Evolutionary conservation across 1,140 invertebrate species (phyloP).

Genomic region (Hydropsyche tenuis): DNA sequence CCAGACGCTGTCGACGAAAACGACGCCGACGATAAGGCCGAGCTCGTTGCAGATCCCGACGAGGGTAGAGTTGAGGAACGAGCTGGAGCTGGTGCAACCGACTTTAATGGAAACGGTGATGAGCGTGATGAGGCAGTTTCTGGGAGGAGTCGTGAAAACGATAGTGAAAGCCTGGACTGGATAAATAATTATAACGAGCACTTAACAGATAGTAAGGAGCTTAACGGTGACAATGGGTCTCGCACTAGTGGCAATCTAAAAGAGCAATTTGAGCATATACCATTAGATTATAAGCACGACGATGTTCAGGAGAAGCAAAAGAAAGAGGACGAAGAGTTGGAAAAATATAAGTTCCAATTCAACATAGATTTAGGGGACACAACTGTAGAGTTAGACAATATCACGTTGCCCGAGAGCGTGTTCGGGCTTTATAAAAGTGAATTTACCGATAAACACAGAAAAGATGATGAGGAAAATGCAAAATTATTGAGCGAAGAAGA

Average conservation of each 20-base stretch:
- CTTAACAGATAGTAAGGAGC: not conserved
- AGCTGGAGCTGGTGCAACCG: constrained; percentile 32
- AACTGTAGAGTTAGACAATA: constrained; percentile 42
- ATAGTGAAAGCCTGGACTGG: constrained; percentile 44
- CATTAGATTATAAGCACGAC: constrained; percentile 58
- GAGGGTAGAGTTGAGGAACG: constrained; percentile 5
- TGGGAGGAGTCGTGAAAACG: constrained; percentile 38
- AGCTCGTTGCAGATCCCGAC: constrained; percentile 39
- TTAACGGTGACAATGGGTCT: constrained; percentile 9
- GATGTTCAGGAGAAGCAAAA: constrained; percentile 35
- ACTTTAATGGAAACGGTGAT: constrained; percentile 22
- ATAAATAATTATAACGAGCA: constrained; percentile 29
- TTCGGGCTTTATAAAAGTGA: constrained; percentile 33
- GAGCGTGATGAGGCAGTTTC: constrained; percentile 38
- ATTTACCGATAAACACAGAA: constrained; percentile 41
- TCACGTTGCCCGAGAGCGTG: constrained; percentile 42
- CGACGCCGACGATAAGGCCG: constrained; percentile 30
- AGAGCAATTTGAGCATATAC: constrained; percentile 61
- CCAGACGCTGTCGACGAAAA: constrained; percentile 27
- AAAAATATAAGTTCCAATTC: constrained; percentile 2
- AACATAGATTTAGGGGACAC: constrained; percentile 42
- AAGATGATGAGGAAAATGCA: constrained; percentile 51
- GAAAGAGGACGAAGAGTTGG: constrained; percentile 38
- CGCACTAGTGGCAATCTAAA: constrained; percentile 52
- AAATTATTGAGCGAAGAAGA: constrained; percentile 24